Conservation (phyloP, 2,888 invertebrate species). For the Agrochola lychnidis region DNA sequence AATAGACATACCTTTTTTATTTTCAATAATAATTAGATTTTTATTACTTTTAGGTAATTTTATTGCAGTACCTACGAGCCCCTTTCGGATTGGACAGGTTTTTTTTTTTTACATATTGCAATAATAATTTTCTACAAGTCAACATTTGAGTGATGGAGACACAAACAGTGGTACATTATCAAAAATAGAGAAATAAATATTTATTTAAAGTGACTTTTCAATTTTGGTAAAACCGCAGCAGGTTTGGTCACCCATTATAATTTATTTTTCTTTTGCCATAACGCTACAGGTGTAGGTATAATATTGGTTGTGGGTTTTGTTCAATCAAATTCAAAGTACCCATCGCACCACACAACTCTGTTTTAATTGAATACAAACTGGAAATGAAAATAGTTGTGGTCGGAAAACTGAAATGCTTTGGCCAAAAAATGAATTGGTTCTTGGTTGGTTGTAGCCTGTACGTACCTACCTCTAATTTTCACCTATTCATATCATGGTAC, state of each 20-base stretch:
- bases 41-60: no score
- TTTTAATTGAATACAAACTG: conserved; percentile 24
- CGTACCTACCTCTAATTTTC: no score
- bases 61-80: no score
- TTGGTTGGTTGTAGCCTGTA: no score
- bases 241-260: background rate
- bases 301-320: background rate
- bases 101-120: no score
- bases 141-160: background rate
- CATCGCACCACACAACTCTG: background rate
- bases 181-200: no score
- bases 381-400: background rate
- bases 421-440: background rate
- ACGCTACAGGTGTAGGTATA: background rate
- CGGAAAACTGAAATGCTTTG: background rate
- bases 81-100: no score
- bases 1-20: no score
- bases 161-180: background rate
- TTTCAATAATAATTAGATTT: no score
- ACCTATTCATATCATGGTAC: no score
- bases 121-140: no score
- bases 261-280: background rate
- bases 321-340: conserved; percentile 5
- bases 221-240: background rate
- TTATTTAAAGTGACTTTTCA: background rate